Evolutionary conservation across 2,888 invertebrate species (phyloP).

Genomic region (Deilephila elpenor): DNA sequence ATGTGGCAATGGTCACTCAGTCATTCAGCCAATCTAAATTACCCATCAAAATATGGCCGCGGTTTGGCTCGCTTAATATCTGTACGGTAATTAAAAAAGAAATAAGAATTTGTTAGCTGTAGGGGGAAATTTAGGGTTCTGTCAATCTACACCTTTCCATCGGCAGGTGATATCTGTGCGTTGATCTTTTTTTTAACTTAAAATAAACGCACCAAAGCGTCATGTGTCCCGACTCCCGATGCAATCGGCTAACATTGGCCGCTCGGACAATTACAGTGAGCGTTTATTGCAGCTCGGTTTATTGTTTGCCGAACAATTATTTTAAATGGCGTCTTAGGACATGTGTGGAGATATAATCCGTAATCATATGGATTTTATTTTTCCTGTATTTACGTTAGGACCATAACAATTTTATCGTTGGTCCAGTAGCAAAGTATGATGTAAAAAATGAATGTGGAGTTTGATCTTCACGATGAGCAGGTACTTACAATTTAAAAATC

Average conservation of each 20-base stretch:
- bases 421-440: too few relatives aligned
- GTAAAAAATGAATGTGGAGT: too few relatives aligned
- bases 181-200: constrained; percentile 69
- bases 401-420: too few relatives aligned
- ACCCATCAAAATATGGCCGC: constrained; percentile 41
- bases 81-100: constrained; percentile 57
- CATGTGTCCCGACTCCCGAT: constrained; percentile 75
- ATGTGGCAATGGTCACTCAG: constrained; percentile 39
- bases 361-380: background rate
- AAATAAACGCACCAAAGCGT: constrained; percentile 66
- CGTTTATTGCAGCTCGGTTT: constrained; percentile 17
- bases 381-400: too few relatives aligned
- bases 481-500: too few relatives aligned
- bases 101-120: constrained; percentile 49
- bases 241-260: constrained; percentile 52
- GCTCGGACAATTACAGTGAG: constrained; percentile 12
- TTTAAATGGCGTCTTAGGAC: constrained; percentile 7
- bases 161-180: constrained; percentile 74
- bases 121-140: constrained; percentile 70
- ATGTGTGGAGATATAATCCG: constrained; percentile 11
- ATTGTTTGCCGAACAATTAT: constrained; percentile 20
- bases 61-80: constrained; percentile 34
- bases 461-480: too few relatives aligned
- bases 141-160: constrained; percentile 78
- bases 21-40: constrained; percentile 50